Evolutionary conservation across 2,113 vertebrate species (phyloP).

Genomic region (Petrocephalus microphthalmus): DNA sequence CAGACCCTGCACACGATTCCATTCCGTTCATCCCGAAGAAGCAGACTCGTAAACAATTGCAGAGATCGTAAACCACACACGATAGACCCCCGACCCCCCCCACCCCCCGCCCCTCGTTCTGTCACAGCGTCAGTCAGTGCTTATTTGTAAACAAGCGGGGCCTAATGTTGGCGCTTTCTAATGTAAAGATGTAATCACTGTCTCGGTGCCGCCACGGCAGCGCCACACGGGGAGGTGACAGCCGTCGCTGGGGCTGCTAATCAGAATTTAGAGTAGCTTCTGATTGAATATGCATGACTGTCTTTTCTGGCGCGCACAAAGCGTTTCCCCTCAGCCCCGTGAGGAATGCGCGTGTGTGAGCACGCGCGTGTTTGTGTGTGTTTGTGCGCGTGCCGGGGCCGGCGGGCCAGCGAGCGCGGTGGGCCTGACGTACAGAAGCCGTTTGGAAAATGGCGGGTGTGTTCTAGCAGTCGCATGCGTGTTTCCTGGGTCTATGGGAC

Average conservation of each 20-base stretch:
- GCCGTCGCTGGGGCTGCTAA: background rate
- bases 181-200: slow-evolving; percentile 33
- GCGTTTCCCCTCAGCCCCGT: background rate
- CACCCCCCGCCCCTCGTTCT: background rate
- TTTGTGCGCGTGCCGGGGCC: background rate
- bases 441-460: background rate
- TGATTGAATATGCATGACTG: slow-evolving; percentile 26
- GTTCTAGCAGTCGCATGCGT: background rate
- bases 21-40: background rate
- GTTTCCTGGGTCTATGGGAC: background rate
- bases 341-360: background rate
- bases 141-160: slow-evolving; percentile 29
- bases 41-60: background rate
- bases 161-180: slow-evolving; percentile 15
- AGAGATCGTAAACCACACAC: background rate
- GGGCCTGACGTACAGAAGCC: background rate
- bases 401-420: background rate
- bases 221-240: slow-evolving; percentile 1
- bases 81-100: background rate
- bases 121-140: background rate
- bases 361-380: background rate
- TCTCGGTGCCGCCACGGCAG: slow-evolving; percentile 11
- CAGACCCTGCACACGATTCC: background rate
- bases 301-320: background rate
- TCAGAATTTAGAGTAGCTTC: slow-evolving; percentile 18